Percentiles rank a stretch among this genome's conserved stretches.
These are phyloP conservation scores for Hoplostethus mediterraneus DNA, from an alignment of 2,797 vertebrate genomes.

Conservation along the genomic window DNA sequence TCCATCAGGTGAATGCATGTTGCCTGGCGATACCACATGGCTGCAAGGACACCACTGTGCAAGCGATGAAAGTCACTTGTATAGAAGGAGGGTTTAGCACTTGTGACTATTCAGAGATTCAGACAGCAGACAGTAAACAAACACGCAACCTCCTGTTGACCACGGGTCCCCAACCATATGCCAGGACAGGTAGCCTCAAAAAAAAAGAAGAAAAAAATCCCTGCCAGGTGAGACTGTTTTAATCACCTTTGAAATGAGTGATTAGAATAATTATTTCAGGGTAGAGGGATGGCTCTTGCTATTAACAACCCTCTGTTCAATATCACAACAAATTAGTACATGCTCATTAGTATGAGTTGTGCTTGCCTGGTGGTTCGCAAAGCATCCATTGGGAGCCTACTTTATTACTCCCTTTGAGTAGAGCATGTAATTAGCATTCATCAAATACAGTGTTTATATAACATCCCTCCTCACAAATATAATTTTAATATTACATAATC, in stretches of 20 bases:
- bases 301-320: slow-evolving; percentile 81
- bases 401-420: slow-evolving; percentile 74
- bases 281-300: slow-evolving; percentile 76
- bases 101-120: slow-evolving; percentile 24
- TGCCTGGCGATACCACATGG: slow-evolving; percentile 2
- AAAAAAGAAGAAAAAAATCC: slow-evolving; percentile 42
- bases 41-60: not conserved
- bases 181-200: slow-evolving; percentile 50
- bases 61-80: slow-evolving; percentile 5
- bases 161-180: slow-evolving; percentile 70
- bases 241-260: slow-evolving; percentile 82
- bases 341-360: slow-evolving; percentile 79
- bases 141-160: slow-evolving; percentile 58
- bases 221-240: slow-evolving; percentile 73
- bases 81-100: slow-evolving; percentile 12
- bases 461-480: slow-evolving; percentile 58
- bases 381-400: slow-evolving; percentile 62
- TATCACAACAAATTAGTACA: slow-evolving; percentile 81
- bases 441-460: slow-evolving; percentile 73
- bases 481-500: slow-evolving; percentile 62
- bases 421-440: slow-evolving; percentile 80
- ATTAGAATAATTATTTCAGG: slow-evolving; percentile 86
- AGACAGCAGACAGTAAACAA: slow-evolving; percentile 58
- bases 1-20: not conserved
- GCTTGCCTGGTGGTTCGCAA: slow-evolving; percentile 76